Percentiles rank a stretch among this genome's conserved stretches.
These are phyloP conservation scores for Otolemur crassicaudatus DNA, from an alignment of 2,797 vertebrate genomes.

Conservation along the genomic window DNA sequence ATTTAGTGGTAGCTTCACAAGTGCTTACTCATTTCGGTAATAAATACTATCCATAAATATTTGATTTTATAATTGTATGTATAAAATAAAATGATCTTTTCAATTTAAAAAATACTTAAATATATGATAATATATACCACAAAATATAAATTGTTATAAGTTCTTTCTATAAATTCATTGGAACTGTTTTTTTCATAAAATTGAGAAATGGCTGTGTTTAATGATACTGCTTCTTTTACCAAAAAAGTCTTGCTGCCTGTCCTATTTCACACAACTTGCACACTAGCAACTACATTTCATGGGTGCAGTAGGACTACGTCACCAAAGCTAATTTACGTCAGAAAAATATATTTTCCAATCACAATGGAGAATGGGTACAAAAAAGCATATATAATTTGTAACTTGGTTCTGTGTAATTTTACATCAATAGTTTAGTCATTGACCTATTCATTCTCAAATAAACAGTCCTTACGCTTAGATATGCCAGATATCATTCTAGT, in stretches of 20 bases:
- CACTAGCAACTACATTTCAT: not conserved
- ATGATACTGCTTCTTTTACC: not conserved
- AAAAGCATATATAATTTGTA: not conserved
- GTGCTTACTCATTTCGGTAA: not conserved
- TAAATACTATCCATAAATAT: not conserved
- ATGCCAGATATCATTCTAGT: not conserved
- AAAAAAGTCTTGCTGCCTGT: not conserved
- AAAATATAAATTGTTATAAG: not conserved
- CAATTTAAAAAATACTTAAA: not conserved
- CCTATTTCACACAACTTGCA: not conserved
- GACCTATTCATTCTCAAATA: not conserved
- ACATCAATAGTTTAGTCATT: not conserved
- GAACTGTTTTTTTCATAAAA: not conserved
- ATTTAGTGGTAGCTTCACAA: too few relatives aligned
- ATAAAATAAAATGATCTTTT: not conserved
- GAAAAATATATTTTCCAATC: not conserved
- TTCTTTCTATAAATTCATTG: not conserved
- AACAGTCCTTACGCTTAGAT: not conserved
- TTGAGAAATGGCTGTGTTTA: not conserved
- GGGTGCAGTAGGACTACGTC: not conserved
- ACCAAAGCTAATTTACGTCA: not conserved
- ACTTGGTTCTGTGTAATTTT: not conserved
- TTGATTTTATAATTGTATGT: not conserved
- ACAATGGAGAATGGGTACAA: not conserved
- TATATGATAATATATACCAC: too few relatives aligned